Base-by-base conservation (phyloP, 2,797 vertebrate species). In the Hemitrygon akajei region DNA sequence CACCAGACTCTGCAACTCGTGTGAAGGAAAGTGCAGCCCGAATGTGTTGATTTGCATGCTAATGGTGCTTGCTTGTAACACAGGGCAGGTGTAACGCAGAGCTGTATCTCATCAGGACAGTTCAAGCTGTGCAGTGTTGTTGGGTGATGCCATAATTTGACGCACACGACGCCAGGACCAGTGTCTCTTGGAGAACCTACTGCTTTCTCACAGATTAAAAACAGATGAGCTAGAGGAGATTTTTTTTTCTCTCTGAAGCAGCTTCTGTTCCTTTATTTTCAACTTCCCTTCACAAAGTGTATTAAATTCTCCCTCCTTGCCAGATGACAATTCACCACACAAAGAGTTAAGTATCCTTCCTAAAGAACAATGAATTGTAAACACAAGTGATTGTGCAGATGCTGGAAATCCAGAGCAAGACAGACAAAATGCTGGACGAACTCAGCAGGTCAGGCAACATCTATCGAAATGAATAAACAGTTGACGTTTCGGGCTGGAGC, bases 31-130 rank as follows among this genome's bases (percentile, higher is more conserved):
- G 69, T 89, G 86, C 86, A 89, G 86, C 86, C 66, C 16, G 60
- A 89, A 89, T 89, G 86, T 89, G 86, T 89, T 89, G 60, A 69
- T 89, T 89, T 89, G 86, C 86, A 89, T 34, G n/a, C 47, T 89
- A 89, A 89, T 89, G 63, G 86, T 89, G 86, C 86, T 89, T 89
- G 86, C 60, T 63, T 69, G 66, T 89, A 89, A 66, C 18, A 69
- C 66, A 69, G 63, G 60, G 66, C 66, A 89, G 27, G 77, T 79
- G 66, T 89, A 89, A 89, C 86, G 69, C 86, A 69, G 86, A 89
- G 86, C 86, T 69, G n/a, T 60, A 89, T 89, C 34, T 2, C n/a
- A 89, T 89, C 14, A 63, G 86, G 60, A 89, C 63, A 22, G 34
- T 89, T 69, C 86, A 89, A 89, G 86, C 86, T 89, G 86, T 69